Percentiles rank a stretch among this genome's conserved stretches.
Evolutionary conservation across 2,113 vertebrate species (phyloP).

Genomic region (Thunnus maccoyii): DNA sequence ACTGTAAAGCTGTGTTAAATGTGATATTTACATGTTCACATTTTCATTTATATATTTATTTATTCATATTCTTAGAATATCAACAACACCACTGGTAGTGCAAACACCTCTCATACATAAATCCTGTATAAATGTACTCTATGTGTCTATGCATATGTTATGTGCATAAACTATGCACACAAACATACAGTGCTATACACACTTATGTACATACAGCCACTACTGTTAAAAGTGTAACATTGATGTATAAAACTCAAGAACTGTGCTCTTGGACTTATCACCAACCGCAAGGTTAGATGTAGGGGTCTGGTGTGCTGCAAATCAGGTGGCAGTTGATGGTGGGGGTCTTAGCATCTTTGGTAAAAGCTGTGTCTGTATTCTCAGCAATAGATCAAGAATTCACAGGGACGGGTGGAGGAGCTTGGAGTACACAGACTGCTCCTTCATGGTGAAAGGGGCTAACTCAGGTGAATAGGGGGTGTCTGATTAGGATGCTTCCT

Average conservation of each 20-base stretch:
- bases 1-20: not conserved
- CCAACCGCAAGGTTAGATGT: not conserved
- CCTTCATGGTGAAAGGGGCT: constrained; percentile 11
- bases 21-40: not conserved
- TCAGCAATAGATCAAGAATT: not conserved
- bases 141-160: not conserved
- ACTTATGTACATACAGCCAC: not conserved
- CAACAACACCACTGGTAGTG: not conserved
- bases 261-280: not conserved
- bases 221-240: not conserved
- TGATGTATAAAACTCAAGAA: not conserved
- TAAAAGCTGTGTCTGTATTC: not conserved
- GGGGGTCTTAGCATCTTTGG: not conserved
- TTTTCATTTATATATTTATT: not conserved
- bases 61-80: constrained; percentile 4
- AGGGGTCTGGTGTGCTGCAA: not conserved
- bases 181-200: not conserved
- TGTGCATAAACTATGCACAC: not conserved
- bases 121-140: not conserved
- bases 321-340: not conserved
- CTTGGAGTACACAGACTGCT: constrained; percentile 1
- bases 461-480: not conserved
- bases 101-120: not conserved
- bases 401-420: not conserved
- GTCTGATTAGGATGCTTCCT: constrained; percentile 7